phyloP scores from a whole-genome alignment of 2,797 vertebrate species.

The Phataginus tricuspis region DNA sequence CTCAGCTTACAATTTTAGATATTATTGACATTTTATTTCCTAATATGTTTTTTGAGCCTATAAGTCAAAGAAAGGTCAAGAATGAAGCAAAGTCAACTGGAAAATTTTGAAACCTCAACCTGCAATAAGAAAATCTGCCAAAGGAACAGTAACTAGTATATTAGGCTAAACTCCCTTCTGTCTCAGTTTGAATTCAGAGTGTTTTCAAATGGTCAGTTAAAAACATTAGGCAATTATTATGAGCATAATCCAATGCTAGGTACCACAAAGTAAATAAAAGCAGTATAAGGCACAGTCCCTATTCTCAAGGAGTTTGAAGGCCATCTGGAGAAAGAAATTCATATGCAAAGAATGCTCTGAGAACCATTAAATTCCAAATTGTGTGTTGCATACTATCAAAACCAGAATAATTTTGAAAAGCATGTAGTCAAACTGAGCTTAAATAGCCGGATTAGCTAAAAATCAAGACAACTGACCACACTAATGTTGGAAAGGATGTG shows the following conservation, averaged over 20 bases:
- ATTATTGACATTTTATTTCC: conserved; percentile 50
- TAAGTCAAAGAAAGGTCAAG: conserved; percentile 39
- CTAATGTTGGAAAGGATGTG: neutral
- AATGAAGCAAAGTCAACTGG: conserved; percentile 36
- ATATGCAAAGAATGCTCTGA: neutral
- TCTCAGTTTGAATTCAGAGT: conserved; percentile 21
- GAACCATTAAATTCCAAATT: neutral
- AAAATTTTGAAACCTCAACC: neutral
- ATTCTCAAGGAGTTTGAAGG: conserved; percentile 18
- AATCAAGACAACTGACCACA: neutral
- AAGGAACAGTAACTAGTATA: neutral
- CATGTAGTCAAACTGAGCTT: neutral
- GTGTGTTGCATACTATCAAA: neutral
- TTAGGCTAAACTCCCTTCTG: neutral
- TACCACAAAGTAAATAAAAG: neutral
- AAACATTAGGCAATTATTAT: neutral
- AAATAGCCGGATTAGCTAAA: neutral
- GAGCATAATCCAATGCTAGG: neutral
- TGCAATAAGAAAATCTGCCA: conserved; percentile 32
- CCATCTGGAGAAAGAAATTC: neutral
- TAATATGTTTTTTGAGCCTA: conserved; percentile 26
- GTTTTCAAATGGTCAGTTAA: neutral
- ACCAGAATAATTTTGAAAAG: conserved; percentile 8
- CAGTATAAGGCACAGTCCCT: neutral
- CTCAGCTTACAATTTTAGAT: neutral